Percentiles rank a stretch among this genome's conserved stretches.
Conservation (phyloP, 2,888 invertebrate genomes). For the Scaptomyza reducta region DNA sequence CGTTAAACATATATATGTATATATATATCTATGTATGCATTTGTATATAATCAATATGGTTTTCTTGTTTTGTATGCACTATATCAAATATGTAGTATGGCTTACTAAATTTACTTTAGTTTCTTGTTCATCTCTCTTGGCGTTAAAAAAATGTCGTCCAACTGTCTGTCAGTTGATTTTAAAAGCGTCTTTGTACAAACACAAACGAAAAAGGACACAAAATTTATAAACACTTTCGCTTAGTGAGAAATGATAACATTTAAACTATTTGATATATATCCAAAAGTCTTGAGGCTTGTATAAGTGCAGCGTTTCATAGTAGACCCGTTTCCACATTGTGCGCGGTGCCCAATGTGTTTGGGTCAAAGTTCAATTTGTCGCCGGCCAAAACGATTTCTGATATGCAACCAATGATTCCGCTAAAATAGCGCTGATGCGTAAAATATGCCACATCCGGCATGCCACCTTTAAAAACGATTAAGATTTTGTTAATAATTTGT, state of each 20-base stretch:
- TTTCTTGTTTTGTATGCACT: conserved; percentile 40
- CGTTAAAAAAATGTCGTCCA: conserved; percentile 71
- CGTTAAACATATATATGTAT: conserved; percentile 54
- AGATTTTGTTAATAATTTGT: not conserved
- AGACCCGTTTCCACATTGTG: conserved; percentile 84
- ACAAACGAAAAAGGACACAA: conserved; percentile 45
- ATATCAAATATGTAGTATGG: conserved; percentile 64
- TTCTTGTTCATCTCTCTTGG: conserved; percentile 41
- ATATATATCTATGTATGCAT: conserved; percentile 42
- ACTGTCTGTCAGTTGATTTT: conserved; percentile 41
- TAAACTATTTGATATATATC: conserved; percentile 82
- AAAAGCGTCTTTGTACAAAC: conserved; percentile 82
- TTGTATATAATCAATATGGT: conserved; percentile 64
- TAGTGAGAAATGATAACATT: conserved; percentile 54
- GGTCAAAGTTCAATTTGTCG: conserved; percentile 89
- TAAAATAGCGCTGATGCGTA: conserved; percentile 89
- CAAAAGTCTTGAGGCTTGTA: conserved; percentile 68
- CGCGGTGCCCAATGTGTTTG: conserved; percentile 83
- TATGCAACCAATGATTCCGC: conserved; percentile 92
- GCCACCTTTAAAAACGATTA: conserved; percentile 87
- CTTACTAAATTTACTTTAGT: conserved; percentile 57
- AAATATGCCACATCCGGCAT: conserved; percentile 90
- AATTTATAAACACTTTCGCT: conserved; percentile 45
- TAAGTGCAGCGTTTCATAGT: conserved; percentile 83
- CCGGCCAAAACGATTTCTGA: conserved; percentile 92